Conservation (phyloP, 1,140 invertebrate genomes). For the Sycobia sp. region DNA sequence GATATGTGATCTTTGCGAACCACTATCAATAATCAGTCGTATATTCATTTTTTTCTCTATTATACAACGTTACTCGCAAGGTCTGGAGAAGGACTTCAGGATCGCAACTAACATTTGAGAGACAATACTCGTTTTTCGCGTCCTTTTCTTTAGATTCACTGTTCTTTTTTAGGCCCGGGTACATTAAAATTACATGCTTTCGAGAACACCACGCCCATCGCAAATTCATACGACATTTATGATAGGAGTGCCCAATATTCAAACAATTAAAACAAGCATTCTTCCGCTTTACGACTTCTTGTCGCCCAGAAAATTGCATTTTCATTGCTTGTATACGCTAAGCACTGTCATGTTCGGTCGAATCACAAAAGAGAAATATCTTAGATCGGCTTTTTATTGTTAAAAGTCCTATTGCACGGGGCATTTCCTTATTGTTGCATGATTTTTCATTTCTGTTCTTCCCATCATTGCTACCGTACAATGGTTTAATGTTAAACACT, state of each 20-base stretch:
- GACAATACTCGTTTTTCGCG: not conserved
- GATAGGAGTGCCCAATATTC: slow-evolving; percentile 16
- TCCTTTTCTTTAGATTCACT: not conserved
- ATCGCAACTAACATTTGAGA: slow-evolving; percentile 12
- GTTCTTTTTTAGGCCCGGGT: not conserved
- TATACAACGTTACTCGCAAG: slow-evolving; percentile 9
- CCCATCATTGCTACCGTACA: not conserved
- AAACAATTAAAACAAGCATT: slow-evolving; percentile 33
- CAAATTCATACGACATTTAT: slow-evolving; percentile 17
- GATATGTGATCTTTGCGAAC: slow-evolving; percentile 35
- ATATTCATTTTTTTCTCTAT: slow-evolving; percentile 4
- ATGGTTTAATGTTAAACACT: slow-evolving; percentile 21
- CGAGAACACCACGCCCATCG: slow-evolving; percentile 20
- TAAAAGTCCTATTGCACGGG: slow-evolving; percentile 25
- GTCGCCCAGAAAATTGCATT: slow-evolving; percentile 16
- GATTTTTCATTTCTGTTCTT: not conserved
- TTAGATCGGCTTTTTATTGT: slow-evolving; percentile 10
- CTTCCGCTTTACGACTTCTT: slow-evolving; percentile 9
- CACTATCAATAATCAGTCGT: slow-evolving; percentile 31
- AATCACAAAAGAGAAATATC: slow-evolving; percentile 33
- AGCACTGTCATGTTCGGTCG: not conserved
- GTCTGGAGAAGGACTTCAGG: slow-evolving; percentile 31
- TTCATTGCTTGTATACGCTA: slow-evolving; percentile 24
- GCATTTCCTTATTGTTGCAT: slow-evolving; percentile 1
- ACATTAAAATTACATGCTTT: slow-evolving; percentile 29